A percentile compares a stretch with the other conserved stretches of the same genome.
Conservation (phyloP, 1,140 invertebrate species). For the Wiebesia pumilae region DNA sequence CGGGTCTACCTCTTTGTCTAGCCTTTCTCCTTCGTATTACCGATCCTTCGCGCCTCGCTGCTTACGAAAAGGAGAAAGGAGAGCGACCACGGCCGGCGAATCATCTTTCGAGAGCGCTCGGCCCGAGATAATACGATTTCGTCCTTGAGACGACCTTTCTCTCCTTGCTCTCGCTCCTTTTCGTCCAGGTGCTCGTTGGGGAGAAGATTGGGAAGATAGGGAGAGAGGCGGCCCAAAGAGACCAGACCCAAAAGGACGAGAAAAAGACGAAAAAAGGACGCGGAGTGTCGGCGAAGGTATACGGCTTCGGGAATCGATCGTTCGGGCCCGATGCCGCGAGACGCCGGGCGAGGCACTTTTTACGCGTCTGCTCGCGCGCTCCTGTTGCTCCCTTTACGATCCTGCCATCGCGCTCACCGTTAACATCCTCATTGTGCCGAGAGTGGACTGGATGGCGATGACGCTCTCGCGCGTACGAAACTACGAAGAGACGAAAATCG, state of each 20-base stretch:
- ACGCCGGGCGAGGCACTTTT: slow-evolving; percentile 27
- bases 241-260: slow-evolving; percentile 24
- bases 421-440: background rate
- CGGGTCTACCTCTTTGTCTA: background rate
- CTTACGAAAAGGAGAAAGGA: background rate
- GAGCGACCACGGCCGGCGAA: background rate
- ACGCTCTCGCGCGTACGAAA: no score
- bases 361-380: background rate
- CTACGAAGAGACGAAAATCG: background rate
- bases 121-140: slow-evolving; percentile 35
- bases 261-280: no score
- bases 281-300: background rate
- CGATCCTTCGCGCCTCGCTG: slow-evolving; percentile 5
- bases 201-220: background rate
- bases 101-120: background rate
- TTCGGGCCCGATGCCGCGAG: background rate
- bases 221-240: background rate
- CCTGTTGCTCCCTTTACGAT: background rate
- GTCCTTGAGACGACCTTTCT: slow-evolving; percentile 55
- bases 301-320: slow-evolving; percentile 24
- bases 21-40: slow-evolving; percentile 36
- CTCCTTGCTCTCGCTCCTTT: slow-evolving; percentile 1
- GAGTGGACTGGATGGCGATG: background rate
- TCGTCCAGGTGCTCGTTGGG: background rate
- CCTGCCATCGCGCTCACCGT: background rate